Conservation (phyloP, 1,140 invertebrate genomes). For the Papilio aristodemus region DNA sequence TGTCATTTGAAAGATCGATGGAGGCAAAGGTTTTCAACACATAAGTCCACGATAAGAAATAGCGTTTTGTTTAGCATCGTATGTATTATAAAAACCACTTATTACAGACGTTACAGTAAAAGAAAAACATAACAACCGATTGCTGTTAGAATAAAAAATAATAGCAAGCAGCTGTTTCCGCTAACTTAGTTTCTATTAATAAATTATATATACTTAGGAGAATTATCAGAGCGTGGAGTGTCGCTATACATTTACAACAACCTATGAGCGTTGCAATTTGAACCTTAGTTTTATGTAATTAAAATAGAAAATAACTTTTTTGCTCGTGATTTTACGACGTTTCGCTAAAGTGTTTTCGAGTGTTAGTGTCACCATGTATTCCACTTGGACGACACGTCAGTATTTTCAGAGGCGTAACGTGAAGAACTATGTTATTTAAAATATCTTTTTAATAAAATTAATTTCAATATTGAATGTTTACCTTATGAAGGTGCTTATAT, state of each 20-base stretch:
- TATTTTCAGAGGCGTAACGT: background rate
- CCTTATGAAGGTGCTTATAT: too few relatives aligned
- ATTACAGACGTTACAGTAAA: background rate
- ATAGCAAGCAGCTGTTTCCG: conserved; percentile 25
- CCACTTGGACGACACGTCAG: background rate
- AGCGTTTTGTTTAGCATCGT: background rate
- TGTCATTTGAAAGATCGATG: background rate
- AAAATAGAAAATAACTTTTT: conserved; percentile 1
- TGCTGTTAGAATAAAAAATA: conserved; percentile 27
- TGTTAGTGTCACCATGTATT: conserved; percentile 6
- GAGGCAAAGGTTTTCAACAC: background rate
- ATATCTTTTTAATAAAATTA: too few relatives aligned
- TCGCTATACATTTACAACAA: conserved; percentile 14
- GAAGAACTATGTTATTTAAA: too few relatives aligned
- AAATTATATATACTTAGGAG: conserved; percentile 30
- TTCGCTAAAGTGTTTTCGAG: background rate
- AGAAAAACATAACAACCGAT: conserved; percentile 23
- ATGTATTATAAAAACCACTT: background rate
- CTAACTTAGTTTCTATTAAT: conserved; percentile 34
- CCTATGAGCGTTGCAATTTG: conserved; percentile 2
- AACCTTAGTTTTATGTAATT: background rate
- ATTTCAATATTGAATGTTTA: too few relatives aligned
- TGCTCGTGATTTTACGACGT: background rate
- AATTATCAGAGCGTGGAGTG: conserved; percentile 33
- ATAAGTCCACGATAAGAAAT: background rate